Conservation (phyloP, 2,888 invertebrate genomes). For the Epinotia ramella region DNA sequence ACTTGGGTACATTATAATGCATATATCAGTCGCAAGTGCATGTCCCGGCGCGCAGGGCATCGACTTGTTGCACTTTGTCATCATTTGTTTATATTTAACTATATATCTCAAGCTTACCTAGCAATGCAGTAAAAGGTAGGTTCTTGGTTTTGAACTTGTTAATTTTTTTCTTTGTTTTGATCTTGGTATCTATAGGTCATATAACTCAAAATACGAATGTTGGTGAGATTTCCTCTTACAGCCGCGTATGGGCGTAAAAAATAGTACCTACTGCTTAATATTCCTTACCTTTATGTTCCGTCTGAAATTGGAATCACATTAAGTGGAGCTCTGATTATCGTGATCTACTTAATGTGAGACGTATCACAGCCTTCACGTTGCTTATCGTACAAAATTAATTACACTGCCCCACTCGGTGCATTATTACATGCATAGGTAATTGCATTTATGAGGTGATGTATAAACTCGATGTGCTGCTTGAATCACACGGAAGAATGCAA, state of each 20-base stretch:
- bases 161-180: too few species aligned
- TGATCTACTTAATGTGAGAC: not conserved
- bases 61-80: conserved; percentile 5
- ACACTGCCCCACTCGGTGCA: conserved; percentile 11
- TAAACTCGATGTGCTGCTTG: conserved; percentile 46
- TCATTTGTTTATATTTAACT: not conserved
- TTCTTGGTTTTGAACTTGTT: too few species aligned
- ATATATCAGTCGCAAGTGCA: conserved; percentile 25
- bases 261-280: too few species aligned
- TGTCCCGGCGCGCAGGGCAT: not conserved
- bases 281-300: too few species aligned
- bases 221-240: too few species aligned
- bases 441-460: conserved; percentile 9
- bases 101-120: too few species aligned
- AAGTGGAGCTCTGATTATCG: not conserved
- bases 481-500: conserved; percentile 55
- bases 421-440: conserved; percentile 9
- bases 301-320: not conserved
- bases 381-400: conserved; percentile 17
- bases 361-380: not conserved
- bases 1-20: conserved; percentile 46
- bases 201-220: too few species aligned
- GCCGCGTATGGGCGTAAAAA: too few species aligned
- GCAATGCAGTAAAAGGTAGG: too few species aligned
- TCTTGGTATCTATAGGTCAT: too few species aligned